Base-by-base conservation (phyloP, 2,888 invertebrate species). In the Drosophila atripex region DNA sequence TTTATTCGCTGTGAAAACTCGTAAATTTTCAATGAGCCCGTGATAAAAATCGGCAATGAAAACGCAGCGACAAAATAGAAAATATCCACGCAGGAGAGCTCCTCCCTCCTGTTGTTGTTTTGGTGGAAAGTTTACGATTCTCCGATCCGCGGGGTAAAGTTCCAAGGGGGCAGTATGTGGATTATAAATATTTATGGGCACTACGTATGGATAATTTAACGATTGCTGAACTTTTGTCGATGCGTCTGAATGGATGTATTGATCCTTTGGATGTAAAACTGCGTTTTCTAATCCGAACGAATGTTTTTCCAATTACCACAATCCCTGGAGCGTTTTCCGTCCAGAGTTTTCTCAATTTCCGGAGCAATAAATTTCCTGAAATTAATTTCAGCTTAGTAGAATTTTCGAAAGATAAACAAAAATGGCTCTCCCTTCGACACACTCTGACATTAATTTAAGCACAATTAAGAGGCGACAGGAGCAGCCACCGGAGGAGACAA, bases 11-110 rank as follows among this genome's bases (percentile, higher is more conserved):
- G 69, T 39, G 52, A 61, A 73, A 53, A 59, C 52, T 77, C 80
- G 74, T 77, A 77, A 77, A 77, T 77, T 77, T 69, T 74, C 72
- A 72, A 77, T 80, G 80, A 65, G 38, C 45, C 39, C n/a, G 54
- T 53, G 77, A 77, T 77, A 74, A 71, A 74, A 77, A 77, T 79
- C 73, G 38, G 65, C 68, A 47, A 25, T 73, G 65, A 78, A 71
- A 68, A 50, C 43, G 54, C 52, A 47, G 46, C 49, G 55, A 63
- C 59, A 64, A 53, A 77, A 74, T 73, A 63, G 38, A 56, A 53
- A 73, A 61, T 18, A 35, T 16, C 35, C 1, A 1, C 18, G 6
- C 7, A 12, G 1, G 14, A 3, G 8, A 35, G 21, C 12, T 49
- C 52, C 52, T 35, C 35, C 18, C 39, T 11, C 7, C 21, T 47